Evolutionary conservation across 2,888 invertebrate species (phyloP).

Genomic region (Nephrotoma appendiculata): DNA sequence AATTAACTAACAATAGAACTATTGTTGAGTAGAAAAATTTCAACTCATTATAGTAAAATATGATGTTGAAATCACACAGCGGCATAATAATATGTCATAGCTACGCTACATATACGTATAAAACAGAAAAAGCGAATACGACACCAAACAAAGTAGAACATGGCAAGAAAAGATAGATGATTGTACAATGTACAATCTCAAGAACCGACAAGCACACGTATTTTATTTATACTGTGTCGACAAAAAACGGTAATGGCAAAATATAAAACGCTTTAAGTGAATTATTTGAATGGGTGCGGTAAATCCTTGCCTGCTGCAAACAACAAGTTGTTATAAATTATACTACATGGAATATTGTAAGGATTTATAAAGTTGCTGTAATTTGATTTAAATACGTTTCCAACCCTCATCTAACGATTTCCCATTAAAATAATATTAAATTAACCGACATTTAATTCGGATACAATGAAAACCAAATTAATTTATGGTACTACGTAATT

Average conservation of each 20-base stretch:
- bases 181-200: background rate
- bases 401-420: background rate
- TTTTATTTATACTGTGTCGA: background rate
- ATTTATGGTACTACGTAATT: background rate
- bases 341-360: background rate
- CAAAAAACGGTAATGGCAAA: background rate
- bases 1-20: background rate
- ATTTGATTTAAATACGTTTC: background rate
- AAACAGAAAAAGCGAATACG: background rate
- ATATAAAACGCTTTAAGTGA: background rate
- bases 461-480: background rate
- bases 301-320: background rate
- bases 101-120: background rate
- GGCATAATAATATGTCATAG: background rate
- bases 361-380: background rate
- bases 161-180: background rate
- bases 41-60: background rate
- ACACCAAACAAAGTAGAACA: background rate
- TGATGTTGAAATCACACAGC: background rate
- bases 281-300: background rate
- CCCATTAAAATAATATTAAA: background rate
- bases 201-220: background rate
- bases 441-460: background rate
- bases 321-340: background rate
- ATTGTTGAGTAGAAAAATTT: background rate